Base-by-base conservation (phyloP, 2,888 invertebrate genomes). In the Eumerus sabulonum region DNA sequence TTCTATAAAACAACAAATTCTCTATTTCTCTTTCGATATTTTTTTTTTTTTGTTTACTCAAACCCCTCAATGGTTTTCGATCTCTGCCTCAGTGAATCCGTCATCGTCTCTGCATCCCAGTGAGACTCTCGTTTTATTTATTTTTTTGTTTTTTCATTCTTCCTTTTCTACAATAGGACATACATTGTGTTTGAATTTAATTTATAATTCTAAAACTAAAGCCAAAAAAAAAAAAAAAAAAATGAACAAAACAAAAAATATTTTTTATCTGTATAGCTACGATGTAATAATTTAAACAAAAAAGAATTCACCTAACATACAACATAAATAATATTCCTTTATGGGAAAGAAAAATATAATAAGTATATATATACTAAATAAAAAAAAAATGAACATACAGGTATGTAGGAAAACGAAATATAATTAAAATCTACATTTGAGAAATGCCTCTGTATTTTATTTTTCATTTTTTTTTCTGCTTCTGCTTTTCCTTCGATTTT, bases 221-320 rank as follows among this genome's bases (percentile, higher is more conserved):
- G 42, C 42, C 27, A 50, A 53, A 48, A 59, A 64, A 17, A 60
- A 54, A 51, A 38, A 45, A 27, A 27, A 4, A 27, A n/a, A n/a
- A n/a, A n/a, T n/a, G n/a, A n/a, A n/a, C n/a, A n/a, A n/a, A n/a
- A n/a, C n/a, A n/a, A n/a, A n/a, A n/a, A n/a, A n/a, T n/a, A n/a
- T n/a, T n/a, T n/a, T 27, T 4, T 27, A 27, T 27, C 27, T 7
- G 27, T 27, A 27, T 27, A 27, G 2, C 27, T 27, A 27, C 27
- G 27, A 27, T 27, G 27, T 51, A 72, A 77, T 81, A 76, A 81
- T 81, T 81, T 70, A 81, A 81, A 81, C 74, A 74, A 66, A 81
- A 81, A 81, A 81, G 81, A 81, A 81, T 81, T 81, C 62, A 27
- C 62, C 76, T 81, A 81, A 77, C 66, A 62, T 51, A 50, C 47